These are phyloP conservation scores for Gulo gulo DNA, from an alignment of 2,113 vertebrate genomes.

Conservation along the genomic window DNA sequence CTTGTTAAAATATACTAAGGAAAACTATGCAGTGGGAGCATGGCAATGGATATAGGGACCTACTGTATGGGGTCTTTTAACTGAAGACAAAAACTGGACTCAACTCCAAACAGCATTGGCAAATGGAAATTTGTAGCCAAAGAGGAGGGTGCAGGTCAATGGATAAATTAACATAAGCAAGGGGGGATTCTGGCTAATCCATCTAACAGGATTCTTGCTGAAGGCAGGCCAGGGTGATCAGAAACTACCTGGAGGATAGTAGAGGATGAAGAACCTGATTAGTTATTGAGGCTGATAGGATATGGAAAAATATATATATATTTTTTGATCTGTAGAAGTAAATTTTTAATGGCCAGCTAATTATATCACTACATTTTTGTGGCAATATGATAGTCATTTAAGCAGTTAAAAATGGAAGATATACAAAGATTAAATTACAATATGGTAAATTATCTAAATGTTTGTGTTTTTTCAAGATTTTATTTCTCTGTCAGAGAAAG, in stretches of 20 bases:
- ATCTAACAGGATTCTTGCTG: not conserved
- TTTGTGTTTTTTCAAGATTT: too few species aligned
- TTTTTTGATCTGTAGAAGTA: slow-evolving; percentile 73
- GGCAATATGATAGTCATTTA: slow-evolving; percentile 87
- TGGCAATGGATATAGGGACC: not conserved
- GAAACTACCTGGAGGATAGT: not conserved
- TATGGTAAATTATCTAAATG: slow-evolving; percentile 85
- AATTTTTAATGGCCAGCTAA: slow-evolving; percentile 88
- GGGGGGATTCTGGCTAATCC: not conserved
- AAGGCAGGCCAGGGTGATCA: not conserved
- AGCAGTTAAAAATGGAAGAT: slow-evolving; percentile 90
- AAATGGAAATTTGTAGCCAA: not conserved
- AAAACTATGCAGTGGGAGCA: not conserved
- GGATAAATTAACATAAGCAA: not conserved
- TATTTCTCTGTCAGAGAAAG: slow-evolving; percentile 7
- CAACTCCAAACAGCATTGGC: not conserved
- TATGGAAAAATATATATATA: not conserved
- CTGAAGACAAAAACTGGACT: not conserved
- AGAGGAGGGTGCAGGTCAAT: not conserved
- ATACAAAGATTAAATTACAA: slow-evolving; percentile 91
- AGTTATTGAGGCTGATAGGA: not conserved
- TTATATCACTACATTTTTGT: slow-evolving; percentile 89
- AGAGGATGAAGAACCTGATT: not conserved
- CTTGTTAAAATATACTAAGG: not conserved
- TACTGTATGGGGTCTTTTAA: not conserved